These are phyloP conservation scores for Tubiluchus corallicola DNA, from an alignment of 2,888 invertebrate genomes.

Conservation along the genomic window DNA sequence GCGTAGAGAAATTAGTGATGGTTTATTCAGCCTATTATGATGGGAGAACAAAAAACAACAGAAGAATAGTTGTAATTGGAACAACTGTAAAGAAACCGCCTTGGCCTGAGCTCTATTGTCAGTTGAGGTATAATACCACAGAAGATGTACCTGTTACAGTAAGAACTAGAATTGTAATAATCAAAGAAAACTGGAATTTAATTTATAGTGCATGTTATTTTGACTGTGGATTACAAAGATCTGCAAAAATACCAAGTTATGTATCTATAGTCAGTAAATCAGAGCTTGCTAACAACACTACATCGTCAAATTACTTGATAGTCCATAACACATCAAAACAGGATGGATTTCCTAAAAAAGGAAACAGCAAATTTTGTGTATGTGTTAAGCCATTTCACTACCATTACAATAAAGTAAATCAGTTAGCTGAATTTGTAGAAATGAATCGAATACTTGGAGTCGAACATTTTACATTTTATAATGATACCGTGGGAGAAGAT, in stretches of 20 bases:
- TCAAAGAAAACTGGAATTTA: slow-evolving; percentile 80
- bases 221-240: slow-evolving; percentile 43
- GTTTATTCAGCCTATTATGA: slow-evolving; percentile 77
- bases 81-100: slow-evolving; percentile 68
- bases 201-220: slow-evolving; percentile 69
- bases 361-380: slow-evolving; percentile 54
- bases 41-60: slow-evolving; percentile 27
- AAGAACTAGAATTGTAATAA: too few relatives aligned
- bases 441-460: slow-evolving; percentile 63
- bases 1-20: too few relatives aligned
- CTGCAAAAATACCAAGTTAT: slow-evolving; percentile 37
- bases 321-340: slow-evolving; percentile 36
- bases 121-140: slow-evolving; percentile 13
- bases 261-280: slow-evolving; percentile 44
- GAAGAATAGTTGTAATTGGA: slow-evolving; percentile 53
- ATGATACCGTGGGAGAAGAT: slow-evolving; percentile 59
- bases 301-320: slow-evolving; percentile 43
- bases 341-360: slow-evolving; percentile 19
- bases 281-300: slow-evolving; percentile 25
- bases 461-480: slow-evolving; percentile 73
- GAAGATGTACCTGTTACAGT: background rate
- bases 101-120: slow-evolving; percentile 51
- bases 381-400: slow-evolving; percentile 83
- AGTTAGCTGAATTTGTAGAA: slow-evolving; percentile 73
- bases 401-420: slow-evolving; percentile 59